These are phyloP conservation scores for Terebella lapidaria DNA, from an alignment of 2,888 invertebrate genomes.

Conservation along the genomic window DNA sequence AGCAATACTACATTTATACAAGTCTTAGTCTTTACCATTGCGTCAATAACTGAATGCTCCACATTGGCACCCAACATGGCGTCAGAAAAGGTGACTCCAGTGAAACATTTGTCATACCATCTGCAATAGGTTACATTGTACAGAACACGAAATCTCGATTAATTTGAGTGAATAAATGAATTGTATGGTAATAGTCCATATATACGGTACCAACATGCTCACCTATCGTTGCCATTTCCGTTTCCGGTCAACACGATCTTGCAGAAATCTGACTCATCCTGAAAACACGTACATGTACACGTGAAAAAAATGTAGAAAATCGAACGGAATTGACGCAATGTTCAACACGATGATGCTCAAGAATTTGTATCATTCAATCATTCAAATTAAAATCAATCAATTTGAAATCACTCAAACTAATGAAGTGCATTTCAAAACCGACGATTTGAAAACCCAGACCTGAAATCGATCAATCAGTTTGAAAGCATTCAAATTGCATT, in stretches of 20 bases:
- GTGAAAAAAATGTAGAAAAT: background rate
- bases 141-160: background rate
- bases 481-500: no score
- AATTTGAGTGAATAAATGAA: background rate
- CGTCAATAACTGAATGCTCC: constrained; percentile 56
- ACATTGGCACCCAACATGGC: constrained; percentile 56
- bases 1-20: no score
- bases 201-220: background rate
- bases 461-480: no score
- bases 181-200: background rate
- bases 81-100: constrained; percentile 44
- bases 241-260: constrained; percentile 2
- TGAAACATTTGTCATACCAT: constrained; percentile 61
- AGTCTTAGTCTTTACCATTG: no score
- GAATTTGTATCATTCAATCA: no score
- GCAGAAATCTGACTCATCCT: constrained; percentile 1
- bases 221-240: constrained; percentile 3
- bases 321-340: no score
- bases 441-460: no score
- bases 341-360: no score
- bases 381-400: no score
- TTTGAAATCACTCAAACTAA: no score
- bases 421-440: no score
- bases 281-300: background rate
- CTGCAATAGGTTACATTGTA: constrained; percentile 38